Percentiles rank a stretch among this genome's conserved stretches.
phyloP scores from a whole-genome alignment of 2,888 invertebrate genomes.

The Hofmannophila pseudospretella region DNA sequence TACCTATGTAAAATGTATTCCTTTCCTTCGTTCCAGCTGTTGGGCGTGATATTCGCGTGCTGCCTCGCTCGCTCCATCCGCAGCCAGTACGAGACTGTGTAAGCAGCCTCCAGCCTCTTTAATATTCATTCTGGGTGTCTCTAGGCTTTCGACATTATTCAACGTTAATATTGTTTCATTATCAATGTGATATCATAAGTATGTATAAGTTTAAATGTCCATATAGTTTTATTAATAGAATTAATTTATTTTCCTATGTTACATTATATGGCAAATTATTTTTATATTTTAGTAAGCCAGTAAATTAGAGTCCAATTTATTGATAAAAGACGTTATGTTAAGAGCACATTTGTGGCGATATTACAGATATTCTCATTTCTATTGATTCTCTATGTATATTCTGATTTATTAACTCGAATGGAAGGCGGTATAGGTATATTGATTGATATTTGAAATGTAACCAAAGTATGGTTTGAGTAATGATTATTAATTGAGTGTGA shows the following conservation, averaged over 20 bases:
- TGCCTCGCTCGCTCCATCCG: conserved; percentile 95
- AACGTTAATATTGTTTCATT: neutral
- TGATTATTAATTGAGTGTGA: conserved; percentile 5
- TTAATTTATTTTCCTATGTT: conserved; percentile 36
- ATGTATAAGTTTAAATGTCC: neutral
- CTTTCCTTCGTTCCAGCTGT: conserved; percentile 78
- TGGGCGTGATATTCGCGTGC: conserved; percentile 95
- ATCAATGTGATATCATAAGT: conserved; percentile 1
- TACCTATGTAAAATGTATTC: too few species aligned
- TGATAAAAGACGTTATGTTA: too few species aligned
- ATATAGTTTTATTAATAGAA: conserved; percentile 31
- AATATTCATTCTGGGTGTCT: neutral
- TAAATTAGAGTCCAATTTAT: too few species aligned
- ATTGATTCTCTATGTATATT: too few species aligned
- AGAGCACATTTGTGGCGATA: too few species aligned
- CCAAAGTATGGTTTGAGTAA: too few species aligned
- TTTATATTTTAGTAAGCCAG: too few species aligned
- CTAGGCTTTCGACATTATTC: neutral
- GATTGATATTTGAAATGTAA: too few species aligned
- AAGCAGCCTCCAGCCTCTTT: conserved; percentile 37
- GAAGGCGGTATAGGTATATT: too few species aligned
- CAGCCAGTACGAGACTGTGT: conserved; percentile 93
- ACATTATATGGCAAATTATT: conserved; percentile 23
- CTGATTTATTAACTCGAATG: too few species aligned
- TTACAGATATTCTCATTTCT: too few species aligned